These are phyloP conservation scores for Polypterus bichir DNA, from an alignment of 2,113 vertebrate genomes.

Conservation along the genomic window DNA sequence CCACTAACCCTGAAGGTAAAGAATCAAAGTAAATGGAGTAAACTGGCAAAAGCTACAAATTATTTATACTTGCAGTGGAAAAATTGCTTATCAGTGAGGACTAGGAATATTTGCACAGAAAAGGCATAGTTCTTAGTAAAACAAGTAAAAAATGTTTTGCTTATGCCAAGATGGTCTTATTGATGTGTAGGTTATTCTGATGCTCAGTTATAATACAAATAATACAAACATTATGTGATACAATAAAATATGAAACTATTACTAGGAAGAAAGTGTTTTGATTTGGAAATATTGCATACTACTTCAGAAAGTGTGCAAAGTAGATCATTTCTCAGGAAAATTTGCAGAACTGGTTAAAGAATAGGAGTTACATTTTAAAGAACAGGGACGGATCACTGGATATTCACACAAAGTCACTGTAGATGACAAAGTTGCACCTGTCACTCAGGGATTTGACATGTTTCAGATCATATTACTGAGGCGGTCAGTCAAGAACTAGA, in stretches of 20 bases:
- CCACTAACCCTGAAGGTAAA: not conserved
- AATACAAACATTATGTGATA: slow-evolving; percentile 1
- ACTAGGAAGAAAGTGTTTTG: slow-evolving; percentile 1
- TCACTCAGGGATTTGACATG: slow-evolving; percentile 8
- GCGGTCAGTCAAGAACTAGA: slow-evolving; percentile 14
- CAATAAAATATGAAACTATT: slow-evolving; percentile 11
- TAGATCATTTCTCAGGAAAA: not conserved
- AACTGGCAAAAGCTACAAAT: not conserved
- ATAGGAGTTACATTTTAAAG: slow-evolving; percentile 6
- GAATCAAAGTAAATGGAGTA: not conserved
- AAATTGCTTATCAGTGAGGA: not conserved
- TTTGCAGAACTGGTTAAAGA: not conserved
- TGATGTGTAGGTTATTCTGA: not conserved
- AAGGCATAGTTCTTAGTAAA: not conserved
- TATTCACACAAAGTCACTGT: slow-evolving; percentile 6
- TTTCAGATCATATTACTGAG: slow-evolving; percentile 10
- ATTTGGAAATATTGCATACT: not conserved
- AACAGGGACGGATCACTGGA: slow-evolving; percentile 4
- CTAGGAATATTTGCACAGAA: not conserved
- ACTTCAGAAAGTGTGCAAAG: not conserved
- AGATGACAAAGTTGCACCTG: slow-evolving; percentile 6
- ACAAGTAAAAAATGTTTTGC: not conserved
- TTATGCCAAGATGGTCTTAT: not conserved
- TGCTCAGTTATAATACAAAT: not conserved
- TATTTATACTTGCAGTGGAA: not conserved